These are phyloP conservation scores for Drosophila ficusphila DNA, from an alignment of 1,140 invertebrate genomes.

Conservation along the genomic window DNA sequence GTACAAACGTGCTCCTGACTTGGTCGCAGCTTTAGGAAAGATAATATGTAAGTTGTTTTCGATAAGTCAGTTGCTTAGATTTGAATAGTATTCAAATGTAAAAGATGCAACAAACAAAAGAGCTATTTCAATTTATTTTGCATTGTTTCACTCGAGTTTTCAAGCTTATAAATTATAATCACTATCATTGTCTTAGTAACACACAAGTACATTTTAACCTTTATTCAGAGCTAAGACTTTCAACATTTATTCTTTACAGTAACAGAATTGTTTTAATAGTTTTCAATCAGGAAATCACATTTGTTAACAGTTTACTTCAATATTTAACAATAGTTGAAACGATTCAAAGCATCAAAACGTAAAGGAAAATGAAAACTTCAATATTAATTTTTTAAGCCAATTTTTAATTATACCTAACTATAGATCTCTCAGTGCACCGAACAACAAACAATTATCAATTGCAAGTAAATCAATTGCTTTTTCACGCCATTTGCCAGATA, in stretches of 20 bases:
- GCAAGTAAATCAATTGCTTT: conserved; percentile 16
- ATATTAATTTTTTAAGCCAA: neutral
- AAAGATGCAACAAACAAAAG: neutral
- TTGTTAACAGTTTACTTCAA: no score
- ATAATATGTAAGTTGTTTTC: neutral
- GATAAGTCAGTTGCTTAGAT: neutral
- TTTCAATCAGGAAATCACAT: no score
- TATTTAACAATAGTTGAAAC: no score
- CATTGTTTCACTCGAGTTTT: no score
- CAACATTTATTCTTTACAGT: no score
- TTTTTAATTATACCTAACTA: neutral
- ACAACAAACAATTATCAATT: conserved; percentile 11
- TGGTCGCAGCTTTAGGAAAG: neutral
- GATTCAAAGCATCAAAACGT: no score
- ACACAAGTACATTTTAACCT: no score
- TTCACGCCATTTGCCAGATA: conserved; percentile 22
- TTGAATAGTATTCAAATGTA: neutral
- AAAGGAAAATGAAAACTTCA: neutral
- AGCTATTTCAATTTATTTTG: no score
- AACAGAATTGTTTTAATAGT: no score
- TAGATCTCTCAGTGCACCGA: neutral
- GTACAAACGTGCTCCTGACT: neutral
- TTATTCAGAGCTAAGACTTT: no score
- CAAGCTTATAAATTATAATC: no score
- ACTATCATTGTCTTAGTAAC: no score